A percentile compares a stretch with the other conserved stretches of the same genome.
Conservation (phyloP, 2,113 vertebrate genomes). For the Manacus vitellinus region DNA sequence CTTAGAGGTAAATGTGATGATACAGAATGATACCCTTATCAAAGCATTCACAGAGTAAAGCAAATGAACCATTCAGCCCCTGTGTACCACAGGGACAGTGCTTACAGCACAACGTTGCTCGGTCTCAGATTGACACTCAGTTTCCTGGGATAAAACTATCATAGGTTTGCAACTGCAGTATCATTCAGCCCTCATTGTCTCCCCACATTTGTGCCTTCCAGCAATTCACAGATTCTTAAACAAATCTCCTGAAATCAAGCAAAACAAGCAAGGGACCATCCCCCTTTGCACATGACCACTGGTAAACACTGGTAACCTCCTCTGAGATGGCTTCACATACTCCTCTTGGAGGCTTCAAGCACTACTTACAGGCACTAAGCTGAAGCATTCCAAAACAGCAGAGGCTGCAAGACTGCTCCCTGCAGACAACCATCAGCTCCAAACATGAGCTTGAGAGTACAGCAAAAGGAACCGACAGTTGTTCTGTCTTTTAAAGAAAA, state of each 20-base stretch:
- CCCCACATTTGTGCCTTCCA: neutral
- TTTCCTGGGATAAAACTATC: neutral
- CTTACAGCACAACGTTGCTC: neutral
- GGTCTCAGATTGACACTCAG: neutral
- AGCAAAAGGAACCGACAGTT: neutral
- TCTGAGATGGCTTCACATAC: neutral
- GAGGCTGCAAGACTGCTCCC: neutral
- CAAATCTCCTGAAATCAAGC: neutral
- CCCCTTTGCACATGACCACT: neutral
- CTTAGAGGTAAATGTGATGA: neutral
- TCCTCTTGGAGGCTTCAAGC: neutral
- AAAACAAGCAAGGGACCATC: neutral
- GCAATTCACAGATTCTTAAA: neutral
- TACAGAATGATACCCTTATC: neutral
- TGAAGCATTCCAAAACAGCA: neutral
- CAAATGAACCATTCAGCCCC: neutral
- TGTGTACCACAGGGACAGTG: neutral
- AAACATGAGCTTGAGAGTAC: neutral
- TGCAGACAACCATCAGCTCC: neutral
- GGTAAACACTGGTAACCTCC: neutral
- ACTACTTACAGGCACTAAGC: neutral
- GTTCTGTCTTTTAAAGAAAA: neutral
- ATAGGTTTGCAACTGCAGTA: fast-evolving
- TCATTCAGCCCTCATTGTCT: neutral
- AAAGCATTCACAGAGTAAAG: neutral